Percentiles rank a stretch among this genome's conserved stretches.
Evolutionary conservation across 2,113 vertebrate species (phyloP).

Genomic region (Erythrolamprus reginae): DNA sequence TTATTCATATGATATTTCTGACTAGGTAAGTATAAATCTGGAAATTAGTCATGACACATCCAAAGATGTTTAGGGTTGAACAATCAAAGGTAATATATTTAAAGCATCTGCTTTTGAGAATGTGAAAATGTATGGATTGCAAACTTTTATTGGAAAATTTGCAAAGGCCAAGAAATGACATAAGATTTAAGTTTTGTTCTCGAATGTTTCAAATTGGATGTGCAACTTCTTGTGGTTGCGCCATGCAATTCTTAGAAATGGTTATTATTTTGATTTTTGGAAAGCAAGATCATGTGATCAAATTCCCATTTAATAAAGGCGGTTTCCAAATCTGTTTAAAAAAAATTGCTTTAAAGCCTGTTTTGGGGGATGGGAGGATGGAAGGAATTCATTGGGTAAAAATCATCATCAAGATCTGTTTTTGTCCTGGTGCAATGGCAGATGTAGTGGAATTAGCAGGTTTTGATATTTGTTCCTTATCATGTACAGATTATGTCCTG

Average conservation of each 20-base stretch:
- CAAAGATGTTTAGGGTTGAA: constrained; percentile 55
- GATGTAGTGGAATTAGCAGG: background rate
- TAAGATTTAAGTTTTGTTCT: background rate
- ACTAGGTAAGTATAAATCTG: constrained; percentile 68
- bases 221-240: background rate
- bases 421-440: background rate
- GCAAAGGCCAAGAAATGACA: background rate
- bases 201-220: background rate
- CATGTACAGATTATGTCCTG: background rate
- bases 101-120: background rate
- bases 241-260: background rate
- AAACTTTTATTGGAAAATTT: background rate
- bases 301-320: too few species aligned
- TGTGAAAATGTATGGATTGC: background rate
- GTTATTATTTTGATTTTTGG: background rate
- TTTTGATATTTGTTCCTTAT: background rate
- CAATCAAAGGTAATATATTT: constrained; percentile 65
- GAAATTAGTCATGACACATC: constrained; percentile 63
- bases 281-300: background rate
- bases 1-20: constrained; percentile 67
- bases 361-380: background rate
- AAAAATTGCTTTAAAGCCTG: too few species aligned
- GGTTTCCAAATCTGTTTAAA: too few species aligned
- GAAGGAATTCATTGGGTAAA: background rate
- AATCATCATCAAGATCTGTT: background rate